Evolutionary conservation across 2,113 vertebrate species (phyloP).

Genomic region (Sinocyclocheilus grahami): DNA sequence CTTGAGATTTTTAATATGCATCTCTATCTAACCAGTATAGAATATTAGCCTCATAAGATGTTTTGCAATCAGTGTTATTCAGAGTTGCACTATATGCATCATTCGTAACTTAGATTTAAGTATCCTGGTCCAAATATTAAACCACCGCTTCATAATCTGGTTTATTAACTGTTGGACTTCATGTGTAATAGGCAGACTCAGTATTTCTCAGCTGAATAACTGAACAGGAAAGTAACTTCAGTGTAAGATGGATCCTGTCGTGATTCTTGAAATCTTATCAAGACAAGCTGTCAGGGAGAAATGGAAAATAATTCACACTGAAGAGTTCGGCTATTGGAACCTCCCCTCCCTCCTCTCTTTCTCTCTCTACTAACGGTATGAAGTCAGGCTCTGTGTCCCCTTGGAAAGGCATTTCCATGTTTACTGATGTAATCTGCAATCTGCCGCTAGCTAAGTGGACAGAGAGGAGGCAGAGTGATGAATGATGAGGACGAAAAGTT

Average conservation of each 20-base stretch:
- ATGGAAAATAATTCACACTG: conserved; percentile 36
- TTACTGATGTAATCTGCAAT: conserved; percentile 53
- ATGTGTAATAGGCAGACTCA: not conserved
- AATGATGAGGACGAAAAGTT: conserved; percentile 38
- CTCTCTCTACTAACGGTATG: conserved; percentile 11
- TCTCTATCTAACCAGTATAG: not conserved
- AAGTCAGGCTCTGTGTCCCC: conserved; percentile 30
- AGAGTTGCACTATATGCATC: not conserved
- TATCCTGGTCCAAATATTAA: not conserved
- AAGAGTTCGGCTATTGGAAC: conserved; percentile 36
- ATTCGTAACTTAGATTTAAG: not conserved
- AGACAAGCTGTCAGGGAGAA: conserved; percentile 40
- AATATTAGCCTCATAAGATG: not conserved
- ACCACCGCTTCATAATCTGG: not conserved
- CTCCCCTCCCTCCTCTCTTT: not conserved
- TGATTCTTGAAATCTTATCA: conserved; percentile 36
- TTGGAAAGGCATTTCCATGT: conserved; percentile 48
- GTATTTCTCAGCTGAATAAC: conserved; percentile 11
- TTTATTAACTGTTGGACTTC: not conserved
- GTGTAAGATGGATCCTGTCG: not conserved
- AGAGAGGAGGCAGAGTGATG: conserved; percentile 34
- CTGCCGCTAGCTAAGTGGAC: conserved; percentile 37
- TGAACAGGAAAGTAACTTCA: conserved; percentile 20
- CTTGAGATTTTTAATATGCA: not conserved
- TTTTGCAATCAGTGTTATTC: not conserved